Evolutionary conservation across 2,797 vertebrate genomes (phyloP).

Genomic region (Gobio occitaniae): DNA sequence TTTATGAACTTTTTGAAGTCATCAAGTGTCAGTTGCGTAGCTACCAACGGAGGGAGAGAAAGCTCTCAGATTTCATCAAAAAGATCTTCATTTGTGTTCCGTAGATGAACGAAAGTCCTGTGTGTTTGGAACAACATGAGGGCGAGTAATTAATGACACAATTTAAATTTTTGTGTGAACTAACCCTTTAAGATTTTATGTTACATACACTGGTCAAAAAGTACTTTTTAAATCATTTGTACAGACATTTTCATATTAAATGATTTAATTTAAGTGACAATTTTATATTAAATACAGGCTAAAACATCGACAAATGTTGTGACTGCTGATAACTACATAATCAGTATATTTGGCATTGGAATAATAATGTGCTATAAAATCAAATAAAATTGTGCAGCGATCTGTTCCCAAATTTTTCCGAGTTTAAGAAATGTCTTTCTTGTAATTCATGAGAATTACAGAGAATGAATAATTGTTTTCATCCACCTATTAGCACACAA

Average conservation of each 20-base stretch:
- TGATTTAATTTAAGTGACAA: not conserved
- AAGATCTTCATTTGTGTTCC: no score
- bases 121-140: no score
- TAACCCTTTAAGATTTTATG: conserved; percentile 18
- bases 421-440: not conserved
- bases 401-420: not conserved
- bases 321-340: not conserved
- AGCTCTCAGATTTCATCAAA: no score
- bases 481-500: not conserved
- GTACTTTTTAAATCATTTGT: not conserved
- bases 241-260: not conserved
- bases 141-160: no score
- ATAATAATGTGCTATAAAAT: not conserved
- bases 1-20: no score
- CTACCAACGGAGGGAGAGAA: no score
- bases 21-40: no score
- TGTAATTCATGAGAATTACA: not conserved
- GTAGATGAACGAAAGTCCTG: no score
- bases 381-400: not conserved
- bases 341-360: not conserved
- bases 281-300: not conserved
- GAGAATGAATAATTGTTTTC: no score
- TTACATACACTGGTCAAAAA: conserved; percentile 3
- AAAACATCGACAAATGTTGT: not conserved
- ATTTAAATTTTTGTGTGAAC: no score